Percentiles rank a stretch among this genome's conserved stretches.
These are phyloP conservation scores for Sebastes kiyomatsui DNA, from an alignment of 2,797 vertebrate genomes.

Conservation along the genomic window DNA sequence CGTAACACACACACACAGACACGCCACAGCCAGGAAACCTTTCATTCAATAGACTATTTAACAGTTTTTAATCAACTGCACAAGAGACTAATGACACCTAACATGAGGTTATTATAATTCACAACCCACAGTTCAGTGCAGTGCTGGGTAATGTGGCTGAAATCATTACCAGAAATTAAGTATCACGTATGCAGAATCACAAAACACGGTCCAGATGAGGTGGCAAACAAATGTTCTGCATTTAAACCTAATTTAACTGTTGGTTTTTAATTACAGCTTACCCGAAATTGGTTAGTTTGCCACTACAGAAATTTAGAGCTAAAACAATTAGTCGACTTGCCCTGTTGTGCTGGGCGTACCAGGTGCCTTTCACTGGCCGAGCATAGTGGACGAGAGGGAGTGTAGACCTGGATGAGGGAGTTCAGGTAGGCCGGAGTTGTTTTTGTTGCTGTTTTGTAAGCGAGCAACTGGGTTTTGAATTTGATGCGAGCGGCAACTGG, in stretches of 20 bases:
- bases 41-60: slow-evolving; percentile 17
- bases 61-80: slow-evolving; percentile 20
- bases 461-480: too few relatives aligned
- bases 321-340: neutral
- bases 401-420: too few relatives aligned
- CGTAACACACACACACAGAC: neutral
- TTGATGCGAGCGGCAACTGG: too few relatives aligned
- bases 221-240: neutral
- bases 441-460: too few relatives aligned
- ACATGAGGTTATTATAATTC: neutral
- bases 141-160: neutral
- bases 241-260: neutral
- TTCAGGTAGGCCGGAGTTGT: too few relatives aligned
- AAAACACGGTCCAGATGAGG: neutral
- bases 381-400: too few relatives aligned
- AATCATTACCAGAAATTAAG: neutral
- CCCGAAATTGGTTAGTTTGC: neutral
- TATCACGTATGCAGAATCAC: neutral
- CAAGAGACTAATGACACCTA: slow-evolving; percentile 4
- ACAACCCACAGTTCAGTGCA: neutral
- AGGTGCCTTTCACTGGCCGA: too few relatives aligned
- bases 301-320: neutral
- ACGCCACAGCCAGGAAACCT: neutral
- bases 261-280: neutral
- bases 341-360: too few relatives aligned